phyloP scores from a whole-genome alignment of 2,113 vertebrate species.

The Meriones unguiculatus region DNA sequence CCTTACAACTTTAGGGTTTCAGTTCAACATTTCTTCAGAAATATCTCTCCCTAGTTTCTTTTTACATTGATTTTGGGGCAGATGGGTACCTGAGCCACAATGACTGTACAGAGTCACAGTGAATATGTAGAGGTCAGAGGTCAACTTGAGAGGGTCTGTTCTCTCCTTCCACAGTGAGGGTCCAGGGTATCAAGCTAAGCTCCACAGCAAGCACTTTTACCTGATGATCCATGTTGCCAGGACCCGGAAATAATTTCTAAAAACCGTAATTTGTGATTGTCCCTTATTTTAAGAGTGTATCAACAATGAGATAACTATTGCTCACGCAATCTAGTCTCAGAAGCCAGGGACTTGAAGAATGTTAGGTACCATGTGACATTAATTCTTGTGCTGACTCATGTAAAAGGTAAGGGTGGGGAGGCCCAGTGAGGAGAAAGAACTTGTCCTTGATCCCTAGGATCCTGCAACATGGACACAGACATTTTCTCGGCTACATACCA shows the following conservation, averaged over 20 bases:
- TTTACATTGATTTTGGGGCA: neutral
- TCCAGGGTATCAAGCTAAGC: neutral
- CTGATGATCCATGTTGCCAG: neutral
- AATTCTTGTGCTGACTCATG: neutral
- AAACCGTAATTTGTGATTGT: neutral
- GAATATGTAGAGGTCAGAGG: too few relatives aligned
- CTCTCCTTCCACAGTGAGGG: neutral
- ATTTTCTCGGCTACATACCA: neutral
- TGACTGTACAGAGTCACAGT: too few relatives aligned
- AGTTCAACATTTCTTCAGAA: conserved; percentile 34
- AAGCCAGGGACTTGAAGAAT: neutral
- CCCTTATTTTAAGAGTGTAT: neutral
- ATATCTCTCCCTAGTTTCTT: neutral
- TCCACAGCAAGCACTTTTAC: too few relatives aligned
- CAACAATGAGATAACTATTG: neutral
- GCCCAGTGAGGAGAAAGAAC: neutral
- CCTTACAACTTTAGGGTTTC: neutral
- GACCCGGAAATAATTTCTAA: neutral
- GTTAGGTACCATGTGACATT: neutral
- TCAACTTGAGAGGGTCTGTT: neutral
- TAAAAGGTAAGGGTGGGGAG: neutral
- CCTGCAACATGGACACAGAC: neutral
- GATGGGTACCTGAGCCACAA: too few relatives aligned
- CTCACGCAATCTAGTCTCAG: neutral
- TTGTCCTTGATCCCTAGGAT: neutral